Evolutionary conservation across 2,797 vertebrate genomes (phyloP), one percentile per base, ranked within the genome.

Genomic region (Lagodon rhomboides): DNA sequence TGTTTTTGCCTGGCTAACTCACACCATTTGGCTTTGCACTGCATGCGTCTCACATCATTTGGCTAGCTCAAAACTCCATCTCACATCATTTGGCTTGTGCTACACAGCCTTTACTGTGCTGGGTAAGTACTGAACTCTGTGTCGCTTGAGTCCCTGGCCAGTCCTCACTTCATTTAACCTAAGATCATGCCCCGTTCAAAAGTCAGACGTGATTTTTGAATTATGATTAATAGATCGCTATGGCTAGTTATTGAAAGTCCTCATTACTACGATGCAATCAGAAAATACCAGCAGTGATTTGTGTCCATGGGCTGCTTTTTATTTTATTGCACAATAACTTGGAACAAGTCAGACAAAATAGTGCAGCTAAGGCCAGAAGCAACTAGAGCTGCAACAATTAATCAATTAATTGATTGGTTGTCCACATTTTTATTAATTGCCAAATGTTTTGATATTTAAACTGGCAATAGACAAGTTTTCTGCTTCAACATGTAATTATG

Each of bases 61-160:
- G 92, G 90, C 85, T 16, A 38, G 55, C 72, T 61, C 22, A 25
- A 41, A 75, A 76, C 62, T 22, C 27, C 77, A 58, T 92, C 87
- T 88, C 91, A 93, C 90, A 90, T 94, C 85, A 85, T 94, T 93
- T 91, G 90, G 89, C 89, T 41, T 62, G 46, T 71, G 74, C 69
- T 79, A 53, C 84, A 73, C 73, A 86, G 73, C 73, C 77, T 83
- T 78, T 64, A 80, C 77, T 76, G 77, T 87, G 62, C 73, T 12
- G 75, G 49, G 51, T 81, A 80, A 84, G 54, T 68, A 76, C 68
- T 81, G 73, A 85, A 79, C 85, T 85, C 72, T 72, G 64, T 79
- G 79, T 91, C 73, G 60, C 79, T 81, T 12, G 41, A 84, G 75
- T 75, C 54, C 25, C 74, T 77, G 58, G 81, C 63, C 66, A 55